These are phyloP conservation scores for Cossypha polioptera DNA, from an alignment of 2,797 vertebrate species.

Conservation along the genomic window DNA sequence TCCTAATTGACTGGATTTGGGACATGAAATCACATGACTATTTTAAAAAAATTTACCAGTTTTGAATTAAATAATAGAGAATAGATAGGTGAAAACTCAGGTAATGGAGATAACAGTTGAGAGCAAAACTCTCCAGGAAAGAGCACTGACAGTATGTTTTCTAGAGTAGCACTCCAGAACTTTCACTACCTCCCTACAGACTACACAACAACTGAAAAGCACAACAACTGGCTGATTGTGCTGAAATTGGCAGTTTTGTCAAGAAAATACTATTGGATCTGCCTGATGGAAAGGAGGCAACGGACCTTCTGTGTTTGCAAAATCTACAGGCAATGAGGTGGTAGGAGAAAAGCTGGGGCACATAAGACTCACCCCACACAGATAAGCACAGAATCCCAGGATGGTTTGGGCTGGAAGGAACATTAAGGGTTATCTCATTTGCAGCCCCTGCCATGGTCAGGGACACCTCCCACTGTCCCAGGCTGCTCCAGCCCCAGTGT, in stretches of 20 bases:
- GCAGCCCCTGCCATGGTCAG: neutral
- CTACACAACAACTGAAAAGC: neutral
- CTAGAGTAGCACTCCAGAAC: neutral
- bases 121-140: neutral
- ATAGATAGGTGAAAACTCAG: neutral
- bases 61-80: neutral
- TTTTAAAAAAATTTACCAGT: neutral
- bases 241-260: neutral
- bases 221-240: neutral
- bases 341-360: neutral
- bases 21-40: neutral
- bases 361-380: too few species aligned
- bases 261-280: neutral
- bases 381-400: too few species aligned
- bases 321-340: neutral
- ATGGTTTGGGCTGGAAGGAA: too few species aligned
- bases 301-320: neutral
- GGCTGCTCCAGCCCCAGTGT: neutral
- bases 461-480: neutral
- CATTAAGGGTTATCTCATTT: too few species aligned
- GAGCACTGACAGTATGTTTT: neutral
- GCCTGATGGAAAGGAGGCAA: neutral
- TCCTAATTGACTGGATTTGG: neutral
- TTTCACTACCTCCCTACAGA: neutral
- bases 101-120: neutral